A percentile compares a stretch with the other conserved stretches of the same genome.
phyloP scores from a whole-genome alignment of 2,888 invertebrate genomes.

The Epistrophe eligans region DNA sequence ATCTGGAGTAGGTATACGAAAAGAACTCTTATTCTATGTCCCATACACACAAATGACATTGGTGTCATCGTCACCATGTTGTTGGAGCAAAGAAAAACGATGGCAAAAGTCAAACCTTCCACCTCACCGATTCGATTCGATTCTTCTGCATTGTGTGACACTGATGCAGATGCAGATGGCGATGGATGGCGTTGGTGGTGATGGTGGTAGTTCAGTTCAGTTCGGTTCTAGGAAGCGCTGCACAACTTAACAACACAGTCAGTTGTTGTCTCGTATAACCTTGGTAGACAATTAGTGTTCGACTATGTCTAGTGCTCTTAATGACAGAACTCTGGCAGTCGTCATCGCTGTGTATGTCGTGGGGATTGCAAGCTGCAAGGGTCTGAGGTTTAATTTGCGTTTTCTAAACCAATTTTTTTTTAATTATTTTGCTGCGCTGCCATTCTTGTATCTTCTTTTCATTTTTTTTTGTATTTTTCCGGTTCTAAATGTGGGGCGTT shows the following conservation, averaged over 20 bases:
- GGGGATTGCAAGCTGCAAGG: neutral
- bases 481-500: constrained; percentile 20
- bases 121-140: neutral
- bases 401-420: constrained; percentile 38
- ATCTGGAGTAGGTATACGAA: constrained; percentile 50
- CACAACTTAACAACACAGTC: constrained; percentile 60
- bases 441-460: constrained; percentile 27
- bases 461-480: constrained; percentile 2
- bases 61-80: constrained; percentile 59
- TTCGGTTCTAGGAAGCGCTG: constrained; percentile 15
- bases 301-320: constrained; percentile 62
- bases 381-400: constrained; percentile 67
- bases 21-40: constrained; percentile 8
- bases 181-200: neutral
- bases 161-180: neutral
- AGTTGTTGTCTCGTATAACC: constrained; percentile 62
- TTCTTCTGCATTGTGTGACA: constrained; percentile 1
- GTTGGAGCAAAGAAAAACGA: constrained; percentile 21
- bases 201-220: neutral
- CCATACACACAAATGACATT: constrained; percentile 51
- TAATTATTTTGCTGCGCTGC: constrained; percentile 36
- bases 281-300: constrained; percentile 73
- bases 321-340: constrained; percentile 54
- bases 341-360: constrained; percentile 25
- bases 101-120: constrained; percentile 41